These are phyloP conservation scores for Zophobas atratus DNA, from an alignment of 1,140 invertebrate species.

Conservation along the genomic window DNA sequence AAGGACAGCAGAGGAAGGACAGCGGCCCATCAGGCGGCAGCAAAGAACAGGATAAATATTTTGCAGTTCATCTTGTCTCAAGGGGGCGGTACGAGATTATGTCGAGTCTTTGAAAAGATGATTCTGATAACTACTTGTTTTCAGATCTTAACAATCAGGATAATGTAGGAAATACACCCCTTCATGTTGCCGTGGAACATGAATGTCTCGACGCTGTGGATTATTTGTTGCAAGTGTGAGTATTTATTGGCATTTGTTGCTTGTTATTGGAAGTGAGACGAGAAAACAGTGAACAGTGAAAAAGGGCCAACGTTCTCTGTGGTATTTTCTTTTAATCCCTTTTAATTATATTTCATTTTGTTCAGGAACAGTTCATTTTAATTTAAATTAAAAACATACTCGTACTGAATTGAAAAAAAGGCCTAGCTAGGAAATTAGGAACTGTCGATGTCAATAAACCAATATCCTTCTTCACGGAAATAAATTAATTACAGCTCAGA, in stretches of 20 bases:
- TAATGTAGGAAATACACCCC: slow-evolving; percentile 83
- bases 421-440: too few species aligned
- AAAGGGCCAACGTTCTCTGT: too few species aligned
- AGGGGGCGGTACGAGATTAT: slow-evolving; percentile 76
- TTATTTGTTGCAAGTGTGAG: slow-evolving; percentile 79
- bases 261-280: neutral
- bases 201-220: slow-evolving; percentile 80
- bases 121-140: slow-evolving; percentile 58
- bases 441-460: too few species aligned
- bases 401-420: too few species aligned
- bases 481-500: neutral
- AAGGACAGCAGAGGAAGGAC: slow-evolving; percentile 81
- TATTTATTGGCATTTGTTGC: slow-evolving; percentile 48
- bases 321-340: too few species aligned
- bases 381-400: too few species aligned
- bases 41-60: slow-evolving; percentile 82
- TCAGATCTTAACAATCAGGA: slow-evolving; percentile 84
- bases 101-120: neutral
- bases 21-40: slow-evolving; percentile 84
- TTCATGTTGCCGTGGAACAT: slow-evolving; percentile 86
- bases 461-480: neutral
- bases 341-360: too few species aligned
- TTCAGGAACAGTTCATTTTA: too few species aligned
- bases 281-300: too few species aligned
- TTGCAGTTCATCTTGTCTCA: slow-evolving; percentile 82